Conservation (phyloP, 2,888 invertebrate genomes). For the Miltochrista miniata region DNA sequence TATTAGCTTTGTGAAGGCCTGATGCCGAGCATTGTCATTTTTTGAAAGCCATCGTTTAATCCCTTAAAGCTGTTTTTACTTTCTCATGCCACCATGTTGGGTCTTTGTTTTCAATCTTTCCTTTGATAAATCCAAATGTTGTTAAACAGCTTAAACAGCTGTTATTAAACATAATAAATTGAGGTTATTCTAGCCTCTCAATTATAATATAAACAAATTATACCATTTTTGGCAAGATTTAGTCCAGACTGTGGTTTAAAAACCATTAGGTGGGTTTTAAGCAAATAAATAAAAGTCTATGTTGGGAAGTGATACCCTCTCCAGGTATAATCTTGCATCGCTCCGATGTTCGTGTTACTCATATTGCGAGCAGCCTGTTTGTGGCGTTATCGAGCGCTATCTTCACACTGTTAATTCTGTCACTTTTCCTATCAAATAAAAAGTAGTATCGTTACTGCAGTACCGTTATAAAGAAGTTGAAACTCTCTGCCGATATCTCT, state of each 20-base stretch:
- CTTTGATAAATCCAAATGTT: background rate
- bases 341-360: background rate
- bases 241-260: background rate
- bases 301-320: background rate
- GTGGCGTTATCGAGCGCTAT: background rate
- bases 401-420: background rate
- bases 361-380: background rate
- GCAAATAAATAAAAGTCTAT: background rate
- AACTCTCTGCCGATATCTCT: constrained; percentile 4
- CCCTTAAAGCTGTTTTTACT: background rate
- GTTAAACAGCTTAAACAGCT: too few species aligned
- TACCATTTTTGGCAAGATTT: background rate
- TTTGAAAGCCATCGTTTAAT: background rate
- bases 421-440: background rate
- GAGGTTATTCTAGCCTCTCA: background rate
- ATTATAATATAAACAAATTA: background rate
- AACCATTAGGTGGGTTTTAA: background rate
- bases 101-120: background rate
- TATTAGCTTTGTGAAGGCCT: background rate
- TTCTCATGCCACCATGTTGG: background rate
- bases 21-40: background rate
- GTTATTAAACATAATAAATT: background rate
- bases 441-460: background rate
- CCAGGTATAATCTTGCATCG: background rate
- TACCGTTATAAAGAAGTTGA: constrained; percentile 13